Percentiles rank a stretch among this genome's conserved stretches.
phyloP scores from a whole-genome alignment of 2,113 vertebrate genomes.

The Dromas ardeola region DNA sequence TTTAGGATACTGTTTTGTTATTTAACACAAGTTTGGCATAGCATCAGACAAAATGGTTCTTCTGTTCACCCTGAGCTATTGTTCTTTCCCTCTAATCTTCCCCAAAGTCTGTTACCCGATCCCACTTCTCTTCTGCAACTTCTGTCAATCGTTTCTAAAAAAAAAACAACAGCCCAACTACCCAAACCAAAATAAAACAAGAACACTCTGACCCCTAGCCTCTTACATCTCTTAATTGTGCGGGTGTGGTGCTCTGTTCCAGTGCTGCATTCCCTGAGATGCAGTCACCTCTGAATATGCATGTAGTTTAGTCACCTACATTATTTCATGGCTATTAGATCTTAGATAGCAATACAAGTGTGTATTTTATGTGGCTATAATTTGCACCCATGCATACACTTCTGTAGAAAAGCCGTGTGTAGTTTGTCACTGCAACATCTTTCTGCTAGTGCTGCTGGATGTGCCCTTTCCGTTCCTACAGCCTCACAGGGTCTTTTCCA shows the following conservation, averaged over 20 bases:
- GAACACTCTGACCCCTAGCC: background rate
- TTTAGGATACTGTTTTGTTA: constrained; percentile 1
- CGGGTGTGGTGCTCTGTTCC: background rate
- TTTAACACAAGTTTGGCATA: constrained; percentile 37
- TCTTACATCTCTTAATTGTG: background rate
- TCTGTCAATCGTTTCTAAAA: background rate
- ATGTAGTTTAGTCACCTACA: background rate
- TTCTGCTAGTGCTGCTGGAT: background rate
- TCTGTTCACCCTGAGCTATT: constrained; percentile 13
- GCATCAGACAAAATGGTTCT: background rate
- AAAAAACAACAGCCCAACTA: background rate
- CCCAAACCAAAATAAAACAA: background rate
- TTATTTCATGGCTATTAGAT: background rate
- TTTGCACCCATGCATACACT: background rate
- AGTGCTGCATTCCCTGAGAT: background rate
- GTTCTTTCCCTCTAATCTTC: constrained; percentile 19
- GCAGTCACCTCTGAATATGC: background rate
- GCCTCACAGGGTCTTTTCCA: background rate
- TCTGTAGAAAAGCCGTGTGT: background rate
- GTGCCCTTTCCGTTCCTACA: background rate
- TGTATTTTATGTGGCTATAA: background rate
- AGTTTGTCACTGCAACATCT: background rate
- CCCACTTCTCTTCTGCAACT: background rate
- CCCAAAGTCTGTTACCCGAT: background rate
- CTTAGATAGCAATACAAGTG: background rate